Conservation (phyloP, 2,113 vertebrate species). For the Scomber colias region DNA sequence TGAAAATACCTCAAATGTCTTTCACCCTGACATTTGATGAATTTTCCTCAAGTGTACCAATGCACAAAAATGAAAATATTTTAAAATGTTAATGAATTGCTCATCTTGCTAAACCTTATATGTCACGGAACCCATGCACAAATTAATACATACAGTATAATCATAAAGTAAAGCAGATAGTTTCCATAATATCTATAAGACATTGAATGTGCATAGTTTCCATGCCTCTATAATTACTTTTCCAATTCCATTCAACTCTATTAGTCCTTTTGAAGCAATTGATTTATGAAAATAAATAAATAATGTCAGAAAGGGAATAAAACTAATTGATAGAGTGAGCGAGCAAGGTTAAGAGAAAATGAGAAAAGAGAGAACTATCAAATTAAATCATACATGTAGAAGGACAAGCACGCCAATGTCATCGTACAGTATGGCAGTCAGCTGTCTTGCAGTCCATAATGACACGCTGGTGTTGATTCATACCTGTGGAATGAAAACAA, state of each 20-base stretch:
- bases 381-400: slow-evolving; percentile 2
- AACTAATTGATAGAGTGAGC: neutral
- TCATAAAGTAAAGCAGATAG: neutral
- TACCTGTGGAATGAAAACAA: neutral
- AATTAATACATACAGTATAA: neutral
- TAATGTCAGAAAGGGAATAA: neutral
- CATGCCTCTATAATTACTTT: neutral
- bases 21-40: no score
- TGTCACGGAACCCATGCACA: neutral
- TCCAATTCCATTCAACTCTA: neutral
- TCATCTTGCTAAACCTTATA: no score
- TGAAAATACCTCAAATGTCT: no score
- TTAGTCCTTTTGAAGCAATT: neutral
- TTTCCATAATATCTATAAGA: no score
- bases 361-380: neutral
- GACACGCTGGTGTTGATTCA: neutral
- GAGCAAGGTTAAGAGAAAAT: neutral
- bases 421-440: slow-evolving; percentile 4
- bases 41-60: no score
- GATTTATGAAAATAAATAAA: slow-evolving; percentile 11
- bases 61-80: no score
- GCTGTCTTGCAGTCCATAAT: neutral
- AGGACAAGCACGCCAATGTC: neutral
- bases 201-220: neutral
- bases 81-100: no score